phyloP scores from a whole-genome alignment of 2,113 vertebrate species.

The Mesembrinibis cayennensis region DNA sequence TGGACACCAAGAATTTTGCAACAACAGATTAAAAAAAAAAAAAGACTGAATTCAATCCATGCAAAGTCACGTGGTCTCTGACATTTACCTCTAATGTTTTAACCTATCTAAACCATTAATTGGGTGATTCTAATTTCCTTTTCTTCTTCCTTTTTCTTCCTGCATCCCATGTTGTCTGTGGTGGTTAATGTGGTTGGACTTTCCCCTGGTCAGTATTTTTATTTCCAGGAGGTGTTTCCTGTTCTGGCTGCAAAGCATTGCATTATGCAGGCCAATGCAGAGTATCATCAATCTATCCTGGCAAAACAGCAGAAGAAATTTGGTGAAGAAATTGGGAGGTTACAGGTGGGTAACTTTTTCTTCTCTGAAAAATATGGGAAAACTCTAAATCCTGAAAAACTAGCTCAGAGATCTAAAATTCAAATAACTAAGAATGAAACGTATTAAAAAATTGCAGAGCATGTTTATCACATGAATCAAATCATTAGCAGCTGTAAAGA shows the following conservation, averaged over 20 bases:
- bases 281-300: conserved; percentile 90
- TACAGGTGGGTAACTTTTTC: conserved; percentile 81
- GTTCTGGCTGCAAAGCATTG: conserved; percentile 97
- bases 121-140: conserved; percentile 85
- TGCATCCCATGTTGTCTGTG: conserved; percentile 88
- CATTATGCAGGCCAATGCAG: conserved; percentile 97
- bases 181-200: conserved; percentile 91
- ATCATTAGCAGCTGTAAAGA: not conserved
- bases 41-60: conserved; percentile 9
- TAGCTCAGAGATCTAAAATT: not conserved
- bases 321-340: conserved; percentile 94
- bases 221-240: conserved; percentile 99
- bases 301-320: conserved; percentile 97
- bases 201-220: conserved; percentile 99
- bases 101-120: conserved; percentile 75
- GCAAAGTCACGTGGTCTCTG: conserved; percentile 54
- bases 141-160: conserved; percentile 91
- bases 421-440: not conserved
- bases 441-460: not conserved
- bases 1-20: not conserved
- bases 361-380: not conserved
- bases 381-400: not conserved
- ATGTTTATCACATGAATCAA: not conserved
- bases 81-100: conserved; percentile 69
- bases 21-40: not conserved